Evolutionary conservation across 2,113 vertebrate genomes (phyloP), one percentile per base, ranked within the genome.

Genomic region (Mustelus asterias): DNA sequence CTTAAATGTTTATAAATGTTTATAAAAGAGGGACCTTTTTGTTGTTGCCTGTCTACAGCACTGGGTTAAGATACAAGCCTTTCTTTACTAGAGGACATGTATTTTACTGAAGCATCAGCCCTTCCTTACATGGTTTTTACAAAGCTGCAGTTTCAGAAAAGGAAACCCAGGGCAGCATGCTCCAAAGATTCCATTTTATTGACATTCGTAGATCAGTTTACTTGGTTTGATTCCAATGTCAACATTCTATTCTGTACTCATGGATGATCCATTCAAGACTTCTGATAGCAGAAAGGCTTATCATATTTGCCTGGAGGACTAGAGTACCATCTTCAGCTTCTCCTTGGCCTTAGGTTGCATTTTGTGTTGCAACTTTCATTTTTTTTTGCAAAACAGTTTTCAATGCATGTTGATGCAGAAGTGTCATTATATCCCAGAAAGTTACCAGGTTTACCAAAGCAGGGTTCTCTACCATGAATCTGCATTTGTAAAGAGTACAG

Each of bases 211-310:
- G 89, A 93, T 67, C 60, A 65, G 89, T 60, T 33, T 41, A 93
- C 89, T 93, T 93, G 89, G 60, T 58, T 33, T 93, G 89, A 93
- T 67, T 93, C 89, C 89, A 93, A 93, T 93, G 89, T 93, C 89
- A 93, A 93, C 89, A 93, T 93, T n/a, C 89, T n/a, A 93, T 65
- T 67, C 89, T 93, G 33, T n/a, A 67, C 16, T 65, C 3, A 22
- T 65, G 65, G 89, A 65, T 93, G 33, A 93, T 65, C 60, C 89
- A 93, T 93, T 93, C 89, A 93, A 93, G n/a, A 37, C n/a, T 65
- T 93, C 60, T 37, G 60, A 63, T 63, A 65, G 33, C 60, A 93
- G 18, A 65, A 65, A 93, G 89, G 89, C 60, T 93, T 22, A 67
- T 93, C 89, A 63, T 22, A 67, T 93, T 67, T 37, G n/a, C 60